Conservation (phyloP, 2,888 invertebrate species). For the Drosophila dives region DNA sequence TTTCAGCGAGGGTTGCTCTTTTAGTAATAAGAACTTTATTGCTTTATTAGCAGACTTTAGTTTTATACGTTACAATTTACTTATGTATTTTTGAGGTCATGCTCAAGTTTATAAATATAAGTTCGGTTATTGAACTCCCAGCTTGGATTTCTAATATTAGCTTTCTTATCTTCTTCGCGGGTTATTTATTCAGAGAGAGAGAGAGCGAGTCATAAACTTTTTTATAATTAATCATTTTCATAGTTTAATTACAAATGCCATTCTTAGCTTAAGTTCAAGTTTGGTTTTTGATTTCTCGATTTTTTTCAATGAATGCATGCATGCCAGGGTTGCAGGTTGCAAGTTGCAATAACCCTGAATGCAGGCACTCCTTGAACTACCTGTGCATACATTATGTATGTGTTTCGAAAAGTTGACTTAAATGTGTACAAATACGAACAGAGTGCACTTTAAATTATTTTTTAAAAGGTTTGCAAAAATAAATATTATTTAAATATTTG, state of each 20-base stretch:
- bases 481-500: slow-evolving; percentile 69
- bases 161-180: background rate
- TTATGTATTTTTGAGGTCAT: background rate
- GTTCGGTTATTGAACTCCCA: background rate
- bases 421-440: slow-evolving; percentile 47
- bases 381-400: slow-evolving; percentile 3
- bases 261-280: background rate
- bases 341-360: slow-evolving; percentile 1
- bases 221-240: background rate
- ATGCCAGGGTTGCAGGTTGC: slow-evolving; percentile 20
- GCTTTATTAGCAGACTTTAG: background rate
- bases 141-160: background rate
- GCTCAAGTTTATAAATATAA: background rate
- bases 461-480: slow-evolving; percentile 71
- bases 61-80: background rate
- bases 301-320: background rate
- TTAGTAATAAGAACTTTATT: background rate
- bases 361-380: slow-evolving; percentile 31
- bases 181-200: background rate
- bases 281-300: background rate
- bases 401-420: slow-evolving; percentile 38
- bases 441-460: slow-evolving; percentile 61
- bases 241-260: background rate
- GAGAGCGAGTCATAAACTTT: background rate
- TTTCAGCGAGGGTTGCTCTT: slow-evolving; percentile 34